Conservation (phyloP, 2,888 invertebrate genomes). For the Drosophila antonietae region DNA sequence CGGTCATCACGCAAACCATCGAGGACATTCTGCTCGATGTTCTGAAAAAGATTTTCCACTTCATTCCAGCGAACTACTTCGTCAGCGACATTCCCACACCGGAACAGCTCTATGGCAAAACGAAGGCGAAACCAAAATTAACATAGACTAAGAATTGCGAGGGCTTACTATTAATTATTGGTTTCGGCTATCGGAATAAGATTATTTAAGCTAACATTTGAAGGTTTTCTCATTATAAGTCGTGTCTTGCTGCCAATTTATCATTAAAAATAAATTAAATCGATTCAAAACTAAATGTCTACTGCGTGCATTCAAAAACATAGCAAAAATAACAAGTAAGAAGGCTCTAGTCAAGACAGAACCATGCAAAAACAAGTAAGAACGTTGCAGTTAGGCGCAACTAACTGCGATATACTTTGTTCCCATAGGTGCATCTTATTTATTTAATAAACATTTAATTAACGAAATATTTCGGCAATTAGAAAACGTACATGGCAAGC, state of each 20-base stretch:
- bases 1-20: conserved; percentile 89
- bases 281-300: not conserved
- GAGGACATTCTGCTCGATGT: conserved; percentile 89
- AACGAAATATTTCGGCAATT: too few species aligned
- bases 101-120: conserved; percentile 79
- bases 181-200: conserved; percentile 26
- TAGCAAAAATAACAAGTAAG: too few species aligned
- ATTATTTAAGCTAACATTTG: not conserved
- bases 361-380: too few species aligned
- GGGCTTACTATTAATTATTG: conserved; percentile 9
- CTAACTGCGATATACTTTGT: too few species aligned
- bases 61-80: conserved; percentile 89
- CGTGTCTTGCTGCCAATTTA: not conserved
- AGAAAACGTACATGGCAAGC: too few species aligned
- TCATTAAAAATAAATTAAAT: not conserved
- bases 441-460: too few species aligned
- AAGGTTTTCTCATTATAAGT: not conserved
- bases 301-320: not conserved
- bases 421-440: too few species aligned
- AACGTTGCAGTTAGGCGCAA: too few species aligned
- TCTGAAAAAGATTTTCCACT: conserved; percentile 88
- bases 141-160: not conserved
- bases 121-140: conserved; percentile 47
- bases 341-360: too few species aligned
- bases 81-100: conserved; percentile 87